Percentiles rank a stretch among this genome's conserved stretches.
Evolutionary conservation across 2,113 vertebrate genomes (phyloP).

Genomic region (Turdus rufiventris): DNA sequence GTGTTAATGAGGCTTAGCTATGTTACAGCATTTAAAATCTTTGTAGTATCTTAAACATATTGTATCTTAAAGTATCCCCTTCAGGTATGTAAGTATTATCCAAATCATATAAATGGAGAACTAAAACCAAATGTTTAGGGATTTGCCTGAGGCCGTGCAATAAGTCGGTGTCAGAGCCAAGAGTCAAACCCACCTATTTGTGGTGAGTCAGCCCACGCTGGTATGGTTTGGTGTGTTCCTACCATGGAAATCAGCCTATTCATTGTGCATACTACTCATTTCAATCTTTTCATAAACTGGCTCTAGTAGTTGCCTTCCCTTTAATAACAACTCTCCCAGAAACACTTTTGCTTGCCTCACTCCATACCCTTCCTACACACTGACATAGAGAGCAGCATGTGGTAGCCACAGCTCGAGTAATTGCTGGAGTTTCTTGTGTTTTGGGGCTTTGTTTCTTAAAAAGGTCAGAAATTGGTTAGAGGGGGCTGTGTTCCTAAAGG

Average conservation of each 20-base stretch:
- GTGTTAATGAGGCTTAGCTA: not conserved
- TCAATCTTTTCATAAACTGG: not conserved
- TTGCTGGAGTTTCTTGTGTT: not conserved
- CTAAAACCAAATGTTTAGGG: conserved; percentile 13
- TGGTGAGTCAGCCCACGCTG: conserved; percentile 48
- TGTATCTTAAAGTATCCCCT: conserved; percentile 32
- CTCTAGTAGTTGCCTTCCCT: conserved; percentile 7
- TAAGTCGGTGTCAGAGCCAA: not conserved
- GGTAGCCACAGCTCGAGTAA: not conserved
- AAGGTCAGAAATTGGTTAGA: not conserved
- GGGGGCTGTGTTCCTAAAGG: not conserved
- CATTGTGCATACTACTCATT: not conserved
- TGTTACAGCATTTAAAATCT: conserved; percentile 25
- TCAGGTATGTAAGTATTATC: conserved; percentile 5
- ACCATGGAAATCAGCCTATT: conserved; percentile 30
- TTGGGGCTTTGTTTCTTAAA: not conserved
- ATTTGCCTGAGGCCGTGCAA: not conserved
- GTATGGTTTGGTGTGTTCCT: conserved; percentile 8
- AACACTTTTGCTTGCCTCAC: not conserved
- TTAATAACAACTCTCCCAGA: conserved; percentile 26
- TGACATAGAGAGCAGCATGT: not conserved
- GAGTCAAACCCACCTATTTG: conserved; percentile 25
- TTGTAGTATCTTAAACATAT: conserved; percentile 30
- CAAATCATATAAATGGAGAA: conserved; percentile 10
- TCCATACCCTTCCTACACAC: not conserved